phyloP scores from a whole-genome alignment of 2,113 vertebrate genomes.

The Calidris pygmaea region DNA sequence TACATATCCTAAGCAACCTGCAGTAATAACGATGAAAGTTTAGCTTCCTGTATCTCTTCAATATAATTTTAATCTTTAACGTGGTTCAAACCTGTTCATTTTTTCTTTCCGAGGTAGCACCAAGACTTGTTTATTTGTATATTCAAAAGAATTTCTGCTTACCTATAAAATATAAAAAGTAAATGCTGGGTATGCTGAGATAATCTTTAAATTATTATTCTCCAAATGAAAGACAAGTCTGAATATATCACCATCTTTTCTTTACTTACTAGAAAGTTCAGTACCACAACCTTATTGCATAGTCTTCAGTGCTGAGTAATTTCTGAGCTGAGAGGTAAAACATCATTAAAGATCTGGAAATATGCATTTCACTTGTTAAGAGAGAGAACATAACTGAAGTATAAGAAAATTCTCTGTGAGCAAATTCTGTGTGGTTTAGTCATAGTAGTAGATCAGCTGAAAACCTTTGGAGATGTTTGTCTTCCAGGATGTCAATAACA shows the following conservation, averaged over 20 bases:
- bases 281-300: not conserved
- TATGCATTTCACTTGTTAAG: not conserved
- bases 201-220: not conserved
- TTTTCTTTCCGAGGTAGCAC: not conserved
- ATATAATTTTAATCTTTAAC: not conserved
- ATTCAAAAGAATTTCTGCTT: not conserved
- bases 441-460: not conserved
- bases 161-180: not conserved
- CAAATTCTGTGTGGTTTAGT: not conserved
- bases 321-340: not conserved
- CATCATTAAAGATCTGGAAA: not conserved
- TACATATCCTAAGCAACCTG: not conserved
- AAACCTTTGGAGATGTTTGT: not conserved
- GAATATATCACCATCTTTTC: not conserved
- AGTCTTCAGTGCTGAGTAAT: not conserved
- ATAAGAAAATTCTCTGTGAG: not conserved
- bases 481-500: not conserved
- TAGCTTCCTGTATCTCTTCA: not conserved
- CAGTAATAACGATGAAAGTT: not conserved
- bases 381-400: not conserved
- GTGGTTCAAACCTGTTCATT: not conserved
- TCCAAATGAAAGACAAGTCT: not conserved
- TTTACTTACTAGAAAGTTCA: not conserved
- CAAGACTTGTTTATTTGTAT: not conserved
- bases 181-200: not conserved